A percentile compares a stretch with the other conserved stretches of the same genome.
phyloP scores from a whole-genome alignment of 2,888 invertebrate species.

The Buathra laborator region DNA sequence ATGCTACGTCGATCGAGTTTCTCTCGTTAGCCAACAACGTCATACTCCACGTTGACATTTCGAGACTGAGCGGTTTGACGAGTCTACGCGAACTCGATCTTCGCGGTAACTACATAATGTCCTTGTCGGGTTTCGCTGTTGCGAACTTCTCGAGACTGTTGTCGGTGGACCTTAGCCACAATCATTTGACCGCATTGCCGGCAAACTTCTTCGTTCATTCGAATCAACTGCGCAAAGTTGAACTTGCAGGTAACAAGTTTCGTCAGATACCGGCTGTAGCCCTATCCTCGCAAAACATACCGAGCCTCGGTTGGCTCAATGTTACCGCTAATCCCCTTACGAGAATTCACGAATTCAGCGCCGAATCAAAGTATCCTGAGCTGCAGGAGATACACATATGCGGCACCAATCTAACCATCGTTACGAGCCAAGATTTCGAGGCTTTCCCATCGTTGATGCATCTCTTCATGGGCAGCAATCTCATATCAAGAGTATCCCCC shows the following conservation, averaged over 20 bases:
- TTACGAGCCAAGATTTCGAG: slow-evolving; percentile 94
- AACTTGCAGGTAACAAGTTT: slow-evolving; percentile 92
- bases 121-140: slow-evolving; percentile 91
- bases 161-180: slow-evolving; percentile 91
- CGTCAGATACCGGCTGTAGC: slow-evolving; percentile 92
- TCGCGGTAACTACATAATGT: slow-evolving; percentile 91
- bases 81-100: slow-evolving; percentile 92
- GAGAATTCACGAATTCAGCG: slow-evolving; percentile 90
- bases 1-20: slow-evolving; percentile 91
- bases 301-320: slow-evolving; percentile 91
- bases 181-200: slow-evolving; percentile 91
- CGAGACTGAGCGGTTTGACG: slow-evolving; percentile 91
- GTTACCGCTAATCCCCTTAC: slow-evolving; percentile 93
- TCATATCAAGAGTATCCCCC: slow-evolving; percentile 92
- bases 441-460: slow-evolving; percentile 92
- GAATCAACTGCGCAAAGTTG: slow-evolving; percentile 90
- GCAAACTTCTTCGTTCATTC: slow-evolving; percentile 93
- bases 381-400: slow-evolving; percentile 93
- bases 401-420: slow-evolving; percentile 92
- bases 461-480: slow-evolving; percentile 90
- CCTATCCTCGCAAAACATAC: slow-evolving; percentile 91
- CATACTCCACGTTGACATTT: slow-evolving; percentile 91
- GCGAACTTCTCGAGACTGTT: slow-evolving; percentile 91
- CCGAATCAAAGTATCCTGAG: slow-evolving; percentile 90
- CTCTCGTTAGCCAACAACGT: slow-evolving; percentile 90